phyloP scores from a whole-genome alignment of 2,888 invertebrate genomes.

The Parnassius mnemosyne region DNA sequence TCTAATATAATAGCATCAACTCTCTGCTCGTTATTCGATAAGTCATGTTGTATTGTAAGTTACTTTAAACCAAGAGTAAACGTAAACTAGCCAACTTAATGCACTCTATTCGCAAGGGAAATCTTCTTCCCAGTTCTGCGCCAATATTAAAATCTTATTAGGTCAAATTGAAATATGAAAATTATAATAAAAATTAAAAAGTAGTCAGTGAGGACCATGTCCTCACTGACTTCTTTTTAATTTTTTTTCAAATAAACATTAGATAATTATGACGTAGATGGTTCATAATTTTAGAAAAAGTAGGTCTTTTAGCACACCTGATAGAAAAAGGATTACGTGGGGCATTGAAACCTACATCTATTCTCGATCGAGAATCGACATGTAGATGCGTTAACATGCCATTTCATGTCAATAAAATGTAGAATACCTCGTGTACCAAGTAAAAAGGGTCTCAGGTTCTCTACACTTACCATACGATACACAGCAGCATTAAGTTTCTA shows the following conservation, averaged over 20 bases:
- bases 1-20: not conserved
- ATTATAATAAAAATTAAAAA: too few relatives aligned
- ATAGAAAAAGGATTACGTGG: too few relatives aligned
- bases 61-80: constrained; percentile 17
- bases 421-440: not conserved
- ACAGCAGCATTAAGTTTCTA: too few relatives aligned
- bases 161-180: constrained; percentile 15
- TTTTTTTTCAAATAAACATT: too few relatives aligned
- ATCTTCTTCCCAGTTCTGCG: constrained; percentile 11
- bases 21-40: not conserved
- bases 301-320: not conserved
- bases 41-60: constrained; percentile 9
- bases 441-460: too few relatives aligned
- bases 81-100: constrained; percentile 22
- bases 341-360: too few relatives aligned
- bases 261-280: too few relatives aligned
- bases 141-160: constrained; percentile 19
- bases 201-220: too few relatives aligned
- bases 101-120: constrained; percentile 18
- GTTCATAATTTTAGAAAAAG: too few relatives aligned
- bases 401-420: not conserved
- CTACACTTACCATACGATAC: too few relatives aligned
- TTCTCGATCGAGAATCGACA: too few relatives aligned
- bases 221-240: not conserved
- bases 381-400: too few relatives aligned